Conservation (phyloP, 1,140 invertebrate genomes). For the Araneus ventricosus region DNA sequence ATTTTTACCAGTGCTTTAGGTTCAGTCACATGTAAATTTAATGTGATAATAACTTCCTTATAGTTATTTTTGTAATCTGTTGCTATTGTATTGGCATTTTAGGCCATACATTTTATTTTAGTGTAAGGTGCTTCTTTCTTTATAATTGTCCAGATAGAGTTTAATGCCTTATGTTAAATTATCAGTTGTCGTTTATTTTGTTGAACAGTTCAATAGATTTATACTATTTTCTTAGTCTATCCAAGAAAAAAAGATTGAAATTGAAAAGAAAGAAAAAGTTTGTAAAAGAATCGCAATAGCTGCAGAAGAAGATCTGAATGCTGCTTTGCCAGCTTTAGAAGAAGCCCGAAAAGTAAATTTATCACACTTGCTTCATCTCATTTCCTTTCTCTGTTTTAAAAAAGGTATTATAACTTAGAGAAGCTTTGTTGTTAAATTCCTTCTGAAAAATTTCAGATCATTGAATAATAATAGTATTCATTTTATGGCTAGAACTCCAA, state of each 20-base stretch:
- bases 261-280: slow-evolving; percentile 88
- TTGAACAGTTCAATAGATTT: background rate
- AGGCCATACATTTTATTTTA: background rate
- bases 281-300: slow-evolving; percentile 89
- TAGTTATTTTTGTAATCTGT: background rate
- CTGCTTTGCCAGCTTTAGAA: slow-evolving; percentile 90
- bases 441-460: too few relatives aligned
- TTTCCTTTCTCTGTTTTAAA: background rate
- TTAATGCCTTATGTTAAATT: too few relatives aligned
- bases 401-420: background rate
- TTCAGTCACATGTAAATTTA: too few relatives aligned
- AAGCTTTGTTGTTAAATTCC: too few relatives aligned
- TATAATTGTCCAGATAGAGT: too few relatives aligned
- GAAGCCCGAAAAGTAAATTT: slow-evolving; percentile 86
- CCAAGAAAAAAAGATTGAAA: slow-evolving; percentile 85
- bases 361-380: background rate
- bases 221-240: slow-evolving; percentile 77
- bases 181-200: too few relatives aligned
- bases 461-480: too few relatives aligned
- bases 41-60: too few relatives aligned
- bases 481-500: too few relatives aligned
- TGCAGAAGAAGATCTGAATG: slow-evolving; percentile 88
- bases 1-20: too few relatives aligned
- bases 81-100: background rate
- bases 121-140: too few relatives aligned